phyloP scores from a whole-genome alignment of 2,888 invertebrate genomes.

The Lithophane semibrunnea region DNA sequence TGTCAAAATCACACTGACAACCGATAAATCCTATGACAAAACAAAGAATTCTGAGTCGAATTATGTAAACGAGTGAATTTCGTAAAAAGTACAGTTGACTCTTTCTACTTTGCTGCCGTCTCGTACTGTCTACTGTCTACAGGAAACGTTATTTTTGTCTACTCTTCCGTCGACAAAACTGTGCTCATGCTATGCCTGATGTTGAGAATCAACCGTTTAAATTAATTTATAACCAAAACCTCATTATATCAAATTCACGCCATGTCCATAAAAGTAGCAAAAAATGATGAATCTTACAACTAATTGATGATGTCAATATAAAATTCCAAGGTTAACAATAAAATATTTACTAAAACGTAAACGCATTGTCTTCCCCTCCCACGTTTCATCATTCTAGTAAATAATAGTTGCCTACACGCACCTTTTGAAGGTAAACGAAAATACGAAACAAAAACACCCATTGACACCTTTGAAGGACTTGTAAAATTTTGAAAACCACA shows the following conservation, averaged over 20 bases:
- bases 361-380: constrained; percentile 62
- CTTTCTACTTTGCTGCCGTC: too few species aligned
- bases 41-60: too few species aligned
- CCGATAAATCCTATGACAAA: too few species aligned
- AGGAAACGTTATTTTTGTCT: too few species aligned
- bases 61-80: too few species aligned
- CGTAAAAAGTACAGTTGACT: too few species aligned
- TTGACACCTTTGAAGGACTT: constrained; percentile 80
- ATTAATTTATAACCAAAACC: constrained; percentile 48
- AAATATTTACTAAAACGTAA: constrained; percentile 45
- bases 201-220: constrained; percentile 24
- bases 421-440: constrained; percentile 35
- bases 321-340: constrained; percentile 54
- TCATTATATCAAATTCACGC: constrained; percentile 31
- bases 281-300: constrained; percentile 34
- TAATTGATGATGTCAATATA: constrained; percentile 62
- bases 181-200: too few species aligned
- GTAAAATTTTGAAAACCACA: constrained; percentile 41
- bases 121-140: too few species aligned
- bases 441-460: constrained; percentile 52
- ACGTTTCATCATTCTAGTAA: constrained; percentile 49
- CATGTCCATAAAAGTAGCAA: constrained; percentile 42
- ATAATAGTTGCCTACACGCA: constrained; percentile 42
- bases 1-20: too few species aligned
- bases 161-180: too few species aligned